A percentile compares a stretch with the other conserved stretches of the same genome.
Conservation (phyloP, 1,140 invertebrate genomes). For the Neoseiulus cucumeris region DNA sequence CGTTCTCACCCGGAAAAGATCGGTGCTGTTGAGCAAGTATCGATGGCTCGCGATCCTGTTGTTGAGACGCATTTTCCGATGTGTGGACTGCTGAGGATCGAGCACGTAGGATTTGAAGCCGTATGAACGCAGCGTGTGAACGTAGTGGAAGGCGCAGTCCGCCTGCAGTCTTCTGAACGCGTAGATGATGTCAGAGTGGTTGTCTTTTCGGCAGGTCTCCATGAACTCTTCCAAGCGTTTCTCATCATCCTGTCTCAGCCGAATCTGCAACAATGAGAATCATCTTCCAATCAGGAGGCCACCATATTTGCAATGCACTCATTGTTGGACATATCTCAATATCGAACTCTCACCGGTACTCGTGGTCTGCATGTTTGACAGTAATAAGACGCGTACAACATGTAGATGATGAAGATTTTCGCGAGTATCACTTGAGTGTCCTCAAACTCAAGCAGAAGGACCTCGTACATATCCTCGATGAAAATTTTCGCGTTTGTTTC, state of each 20-base stretch:
- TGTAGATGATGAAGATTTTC: neutral
- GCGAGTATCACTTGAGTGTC: neutral
- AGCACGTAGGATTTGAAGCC: constrained; percentile 9
- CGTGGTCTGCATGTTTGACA: neutral
- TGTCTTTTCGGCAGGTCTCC: neutral
- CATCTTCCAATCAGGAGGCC: neutral
- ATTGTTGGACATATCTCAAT: neutral
- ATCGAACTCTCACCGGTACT: neutral
- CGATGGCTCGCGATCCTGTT: neutral
- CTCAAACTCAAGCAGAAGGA: neutral
- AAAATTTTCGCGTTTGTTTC: neutral
- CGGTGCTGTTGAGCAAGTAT: neutral
- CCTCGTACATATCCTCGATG: neutral
- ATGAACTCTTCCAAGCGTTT: neutral
- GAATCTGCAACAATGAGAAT: neutral
- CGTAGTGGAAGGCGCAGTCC: neutral
- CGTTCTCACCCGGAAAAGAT: neutral
- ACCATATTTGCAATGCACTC: too few species aligned
- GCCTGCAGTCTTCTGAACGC: neutral
- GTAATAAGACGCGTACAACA: neutral
- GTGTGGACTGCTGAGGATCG: constrained; percentile 8
- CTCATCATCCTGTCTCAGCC: neutral
- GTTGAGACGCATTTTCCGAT: neutral
- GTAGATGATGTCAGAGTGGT: neutral
- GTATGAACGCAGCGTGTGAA: neutral